Base-by-base conservation (phyloP, 2,888 invertebrate species). In the Brachyptera risi region DNA sequence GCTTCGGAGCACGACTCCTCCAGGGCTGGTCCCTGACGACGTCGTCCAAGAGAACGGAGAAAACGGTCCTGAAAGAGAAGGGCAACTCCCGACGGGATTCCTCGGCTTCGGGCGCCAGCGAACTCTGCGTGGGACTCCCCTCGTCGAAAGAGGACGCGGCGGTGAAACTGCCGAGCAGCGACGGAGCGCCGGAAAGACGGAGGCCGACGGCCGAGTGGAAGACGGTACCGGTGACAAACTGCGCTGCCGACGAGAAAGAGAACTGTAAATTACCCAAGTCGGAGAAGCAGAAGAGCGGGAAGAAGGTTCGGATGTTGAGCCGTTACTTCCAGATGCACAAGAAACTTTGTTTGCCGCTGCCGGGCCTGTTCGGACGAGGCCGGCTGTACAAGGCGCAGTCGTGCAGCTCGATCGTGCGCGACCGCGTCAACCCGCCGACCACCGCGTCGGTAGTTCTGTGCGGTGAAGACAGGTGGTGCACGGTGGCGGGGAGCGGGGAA, bases 251-350 rank as follows among this genome's bases (percentile, higher is more conserved):
- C n/a, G 64, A 65, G 9, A 63, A 63, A 27, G 66, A 65, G 21
- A 67, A 67, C 24, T 67, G 67, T 60, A 56, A 64, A 60, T 47
- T 37, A 38, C 31, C 19, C 35, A 63, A 47, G 51, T 57, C 70
- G 17, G 65, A 70, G 17, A 72, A 73, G 61, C 71, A 72, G 11
- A 71, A 70, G 51, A 71, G 72, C 7, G 72, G 73, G 63, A 73
- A 75, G 56, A 84, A 82, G 71, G 81, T 82, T 73, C 78, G 80
- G 19, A 75, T 86, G 67, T 75, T 87, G 44, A 84, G 84, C 49
- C 83, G 84, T 63, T 87, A 86, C 69, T 84, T 87, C 71, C 85
- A 86, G 63, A 83, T 87, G 58, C 83, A 84, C 69, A 82, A 81
- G 70, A 83, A 83, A 72, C 72, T 84, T n/a, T 84, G 82, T 71